Evolutionary conservation across 1,140 invertebrate species (phyloP), one percentile per base, ranked within the genome.

Genomic region (Asbolus verrucosus): DNA sequence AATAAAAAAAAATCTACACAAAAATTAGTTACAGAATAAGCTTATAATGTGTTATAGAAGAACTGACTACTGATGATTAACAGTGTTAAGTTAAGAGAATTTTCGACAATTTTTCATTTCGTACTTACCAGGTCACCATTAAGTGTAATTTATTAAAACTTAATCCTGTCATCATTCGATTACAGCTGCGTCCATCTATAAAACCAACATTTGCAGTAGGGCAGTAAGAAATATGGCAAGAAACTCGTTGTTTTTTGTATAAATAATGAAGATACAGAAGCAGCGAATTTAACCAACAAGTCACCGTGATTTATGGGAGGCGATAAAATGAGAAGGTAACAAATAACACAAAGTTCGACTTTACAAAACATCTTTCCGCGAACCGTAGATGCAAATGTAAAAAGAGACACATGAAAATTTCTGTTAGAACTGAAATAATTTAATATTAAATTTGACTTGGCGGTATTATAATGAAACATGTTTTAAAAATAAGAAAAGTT

Each of bases 251-350:
- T 36, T 36, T 36, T 36, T 36, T 36, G 33, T 36, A 36, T 36
- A 36, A 36, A 36, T 36, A 36, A 36, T 36, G 33, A 36, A 36
- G 33, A 36, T n/a, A 36, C 33, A 36, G 33, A 36, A 4, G 33
- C 33, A 36, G 11, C 33, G 33, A 36, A 36, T 36, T 36, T 36
- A 36, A 36, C 33, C 33, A 36, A 36, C 33, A 36, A 36, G 33
- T 36, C 33, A 36, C 5, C 33, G 33, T 36, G 33, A 36, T 36
- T 36, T 36, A 36, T 36, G 5, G 33, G 2, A 4, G 33, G 33
- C 33, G 33, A 36, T 36, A 36, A 36, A 36, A 36, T 36, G 33
- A 36, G 33, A 36, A 36, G 33, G 33, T 36, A 36, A 36, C 33
- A 36, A 36, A 36, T 36, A 36, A 36, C 33, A 36, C 5, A 36